Evolutionary conservation across 2,888 invertebrate genomes (phyloP).

Genomic region (Plebejus melissa): DNA sequence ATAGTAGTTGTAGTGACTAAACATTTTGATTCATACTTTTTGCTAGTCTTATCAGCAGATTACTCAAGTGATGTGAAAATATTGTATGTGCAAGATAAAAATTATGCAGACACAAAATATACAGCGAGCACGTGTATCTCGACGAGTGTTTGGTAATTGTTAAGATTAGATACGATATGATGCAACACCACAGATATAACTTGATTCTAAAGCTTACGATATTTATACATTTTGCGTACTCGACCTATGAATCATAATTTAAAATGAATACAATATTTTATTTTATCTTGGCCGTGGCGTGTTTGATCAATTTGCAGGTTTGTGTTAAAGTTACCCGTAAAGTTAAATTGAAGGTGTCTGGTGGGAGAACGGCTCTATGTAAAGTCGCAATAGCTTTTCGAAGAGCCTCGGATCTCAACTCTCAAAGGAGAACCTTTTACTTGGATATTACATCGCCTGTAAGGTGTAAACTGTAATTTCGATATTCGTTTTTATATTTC

Average conservation of each 20-base stretch:
- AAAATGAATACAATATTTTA: slow-evolving; percentile 13
- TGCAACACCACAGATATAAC: slow-evolving; percentile 23
- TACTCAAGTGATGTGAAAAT: slow-evolving; percentile 12
- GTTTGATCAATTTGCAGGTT: slow-evolving; percentile 13
- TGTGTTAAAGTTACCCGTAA: not conserved
- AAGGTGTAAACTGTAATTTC: no score
- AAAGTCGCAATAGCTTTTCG: not conserved
- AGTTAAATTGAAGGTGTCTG: not conserved
- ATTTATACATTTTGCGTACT: slow-evolving; percentile 21
- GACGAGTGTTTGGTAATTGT: slow-evolving; percentile 16
- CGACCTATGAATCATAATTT: slow-evolving; percentile 21
- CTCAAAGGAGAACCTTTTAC: not conserved
- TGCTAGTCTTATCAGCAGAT: not conserved
- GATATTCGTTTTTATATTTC: not conserved
- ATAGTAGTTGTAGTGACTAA: not conserved
- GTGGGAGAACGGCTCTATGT: not conserved
- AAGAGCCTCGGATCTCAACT: not conserved
- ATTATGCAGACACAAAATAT: slow-evolving; percentile 15
- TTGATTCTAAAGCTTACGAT: slow-evolving; percentile 20
- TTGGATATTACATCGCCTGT: not conserved
- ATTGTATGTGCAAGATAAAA: slow-evolving; percentile 6
- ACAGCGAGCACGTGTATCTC: not conserved
- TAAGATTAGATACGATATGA: slow-evolving; percentile 20
- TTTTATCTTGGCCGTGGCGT: not conserved
- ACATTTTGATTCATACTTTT: slow-evolving; percentile 4